These are phyloP conservation scores for Leptoclinus maculatus DNA, from an alignment of 2,797 vertebrate genomes.

Conservation along the genomic window DNA sequence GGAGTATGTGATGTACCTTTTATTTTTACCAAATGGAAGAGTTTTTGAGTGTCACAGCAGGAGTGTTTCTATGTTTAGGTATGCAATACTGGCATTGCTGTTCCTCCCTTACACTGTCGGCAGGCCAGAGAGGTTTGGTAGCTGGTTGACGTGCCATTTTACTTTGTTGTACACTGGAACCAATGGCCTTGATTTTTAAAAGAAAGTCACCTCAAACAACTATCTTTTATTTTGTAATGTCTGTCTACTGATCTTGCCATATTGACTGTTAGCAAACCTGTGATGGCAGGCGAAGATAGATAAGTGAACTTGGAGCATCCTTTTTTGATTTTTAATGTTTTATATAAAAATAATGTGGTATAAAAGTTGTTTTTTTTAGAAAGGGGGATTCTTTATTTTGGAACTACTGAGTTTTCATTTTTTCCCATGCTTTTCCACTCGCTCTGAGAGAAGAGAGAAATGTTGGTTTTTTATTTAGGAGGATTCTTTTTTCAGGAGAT, in stretches of 20 bases:
- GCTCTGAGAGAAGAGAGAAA: constrained; percentile 60
- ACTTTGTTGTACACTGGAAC: constrained; percentile 79
- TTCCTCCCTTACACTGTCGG: constrained; percentile 47
- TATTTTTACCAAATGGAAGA: constrained; percentile 62
- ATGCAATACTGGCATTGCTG: constrained; percentile 32
- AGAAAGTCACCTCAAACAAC: constrained; percentile 66
- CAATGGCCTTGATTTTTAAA: constrained; percentile 57
- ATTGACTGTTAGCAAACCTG: constrained; percentile 70
- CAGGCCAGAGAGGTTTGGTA: constrained; percentile 46
- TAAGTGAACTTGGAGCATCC: constrained; percentile 48
- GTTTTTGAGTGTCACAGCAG: constrained; percentile 61
- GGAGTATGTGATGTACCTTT: constrained; percentile 37
- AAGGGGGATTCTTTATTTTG: constrained; percentile 71
- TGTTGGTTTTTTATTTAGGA: constrained; percentile 49
- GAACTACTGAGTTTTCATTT: constrained; percentile 84
- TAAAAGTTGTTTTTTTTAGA: constrained; percentile 61
- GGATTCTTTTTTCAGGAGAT: constrained; percentile 56
- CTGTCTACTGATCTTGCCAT: constrained; percentile 72
- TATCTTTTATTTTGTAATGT: constrained; percentile 59
- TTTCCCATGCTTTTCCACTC: constrained; percentile 62
- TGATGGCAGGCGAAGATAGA: constrained; percentile 61
- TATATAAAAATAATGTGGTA: constrained; percentile 69
- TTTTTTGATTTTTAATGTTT: constrained; percentile 62
- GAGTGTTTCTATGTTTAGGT: constrained; percentile 52
- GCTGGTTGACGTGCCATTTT: constrained; percentile 52